A percentile compares a stretch with the other conserved stretches of the same genome.
These are phyloP conservation scores for Scyliorhinus canicula DNA, from an alignment of 2,797 vertebrate species.

Conservation along the genomic window DNA sequence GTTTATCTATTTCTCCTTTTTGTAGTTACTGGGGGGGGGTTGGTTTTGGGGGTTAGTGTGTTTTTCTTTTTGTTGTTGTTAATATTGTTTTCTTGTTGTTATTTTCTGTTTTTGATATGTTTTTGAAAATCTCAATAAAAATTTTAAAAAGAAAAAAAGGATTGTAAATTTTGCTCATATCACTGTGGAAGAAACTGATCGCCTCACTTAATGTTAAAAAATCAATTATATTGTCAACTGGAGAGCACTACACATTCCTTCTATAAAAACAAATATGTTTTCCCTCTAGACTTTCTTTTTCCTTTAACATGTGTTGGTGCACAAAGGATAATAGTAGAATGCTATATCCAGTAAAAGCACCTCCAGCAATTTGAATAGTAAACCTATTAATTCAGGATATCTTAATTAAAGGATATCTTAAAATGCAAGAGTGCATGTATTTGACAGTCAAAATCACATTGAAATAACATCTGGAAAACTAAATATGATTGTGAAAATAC, in stretches of 20 bases:
- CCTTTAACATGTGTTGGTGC: too few relatives aligned
- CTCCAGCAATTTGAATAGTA: background rate
- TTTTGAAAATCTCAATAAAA: too few relatives aligned
- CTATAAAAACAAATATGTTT: background rate
- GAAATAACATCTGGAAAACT: background rate
- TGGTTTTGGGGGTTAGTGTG: too few relatives aligned
- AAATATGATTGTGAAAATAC: conserved; percentile 48
- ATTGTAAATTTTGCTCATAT: background rate
- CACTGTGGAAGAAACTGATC: background rate
- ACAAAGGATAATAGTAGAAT: background rate
- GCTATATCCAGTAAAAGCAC: background rate
- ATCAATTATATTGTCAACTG: background rate
- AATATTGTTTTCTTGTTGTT: too few relatives aligned
- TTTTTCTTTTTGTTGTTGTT: too few relatives aligned
- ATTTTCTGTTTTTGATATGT: too few relatives aligned
- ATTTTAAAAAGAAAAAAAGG: too few relatives aligned
- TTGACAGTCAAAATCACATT: background rate
- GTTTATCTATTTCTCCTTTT: too few relatives aligned
- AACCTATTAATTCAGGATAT: background rate
- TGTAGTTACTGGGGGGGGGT: too few relatives aligned
- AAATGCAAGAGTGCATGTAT: background rate
- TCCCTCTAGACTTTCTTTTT: background rate
- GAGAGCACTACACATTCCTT: background rate
- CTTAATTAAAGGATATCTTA: background rate
- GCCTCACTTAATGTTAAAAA: background rate